Evolutionary conservation across 1,140 invertebrate genomes (phyloP).

Genomic region (Pseudomyrmex sp.): DNA sequence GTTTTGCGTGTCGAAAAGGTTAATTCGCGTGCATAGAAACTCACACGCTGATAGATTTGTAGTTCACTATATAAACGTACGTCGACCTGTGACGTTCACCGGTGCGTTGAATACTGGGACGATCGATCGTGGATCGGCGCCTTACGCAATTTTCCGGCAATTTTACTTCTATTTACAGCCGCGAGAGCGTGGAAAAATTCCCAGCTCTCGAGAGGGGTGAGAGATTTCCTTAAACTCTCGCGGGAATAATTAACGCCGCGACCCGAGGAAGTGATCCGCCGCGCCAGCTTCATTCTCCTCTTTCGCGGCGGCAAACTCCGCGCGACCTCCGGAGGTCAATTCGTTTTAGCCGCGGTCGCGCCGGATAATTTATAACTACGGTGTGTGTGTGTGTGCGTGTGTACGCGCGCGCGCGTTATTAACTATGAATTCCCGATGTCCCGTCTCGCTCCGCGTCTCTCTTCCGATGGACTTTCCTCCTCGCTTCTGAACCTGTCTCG

Average conservation of each 20-base stretch:
- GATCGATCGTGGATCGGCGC: neutral
- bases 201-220: constrained; percentile 13
- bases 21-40: neutral
- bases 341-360: constrained; percentile 71
- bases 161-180: constrained; percentile 11
- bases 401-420: constrained; percentile 29
- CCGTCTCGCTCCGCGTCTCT: constrained; percentile 24
- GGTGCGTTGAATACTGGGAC: constrained; percentile 9
- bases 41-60: neutral
- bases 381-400: neutral
- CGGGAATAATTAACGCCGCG: constrained; percentile 71
- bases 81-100: neutral
- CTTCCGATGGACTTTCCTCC: constrained; percentile 28
- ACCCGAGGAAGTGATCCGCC: neutral
- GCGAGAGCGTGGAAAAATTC: constrained; percentile 45
- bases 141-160: constrained; percentile 26
- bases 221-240: constrained; percentile 58
- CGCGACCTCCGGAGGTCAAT: constrained; percentile 74
- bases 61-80: constrained; percentile 16
- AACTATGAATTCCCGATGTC: constrained; percentile 41
- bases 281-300: constrained; percentile 68
- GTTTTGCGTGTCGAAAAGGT: neutral
- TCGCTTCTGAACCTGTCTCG: constrained; percentile 46
- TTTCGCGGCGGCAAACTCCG: constrained; percentile 66
- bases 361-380: constrained; percentile 73